A percentile compares a stretch with the other conserved stretches of the same genome.
These are phyloP conservation scores for Brachyopa scutellaris DNA, from an alignment of 2,888 invertebrate species.

Conservation along the genomic window DNA sequence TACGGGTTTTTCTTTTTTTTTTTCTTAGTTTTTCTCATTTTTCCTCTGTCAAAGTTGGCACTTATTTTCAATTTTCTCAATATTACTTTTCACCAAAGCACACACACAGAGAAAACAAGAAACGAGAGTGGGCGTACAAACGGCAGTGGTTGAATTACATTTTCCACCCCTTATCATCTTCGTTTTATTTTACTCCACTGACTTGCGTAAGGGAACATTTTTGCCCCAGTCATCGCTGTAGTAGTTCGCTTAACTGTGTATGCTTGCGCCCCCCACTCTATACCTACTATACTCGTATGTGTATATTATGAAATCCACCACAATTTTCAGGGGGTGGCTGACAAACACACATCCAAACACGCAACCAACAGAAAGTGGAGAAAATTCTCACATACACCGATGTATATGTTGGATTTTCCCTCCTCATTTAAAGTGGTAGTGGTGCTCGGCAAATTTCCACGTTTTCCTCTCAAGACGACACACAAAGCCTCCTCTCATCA, in stretches of 20 bases:
- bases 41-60: slow-evolving; percentile 54
- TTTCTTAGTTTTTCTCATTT: slow-evolving; percentile 36
- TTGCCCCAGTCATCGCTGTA: slow-evolving; percentile 32
- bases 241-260: slow-evolving; percentile 42
- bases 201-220: slow-evolving; percentile 74
- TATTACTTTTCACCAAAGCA: slow-evolving; percentile 63
- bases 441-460: slow-evolving; percentile 60
- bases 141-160: slow-evolving; percentile 68
- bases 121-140: slow-evolving; percentile 66
- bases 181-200: slow-evolving; percentile 64
- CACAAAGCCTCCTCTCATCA: neutral
- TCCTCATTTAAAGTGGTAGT: slow-evolving; percentile 25
- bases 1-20: slow-evolving; percentile 39
- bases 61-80: slow-evolving; percentile 61
- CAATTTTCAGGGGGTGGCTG: slow-evolving; percentile 59
- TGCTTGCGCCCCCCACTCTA: slow-evolving; percentile 54
- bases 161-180: slow-evolving; percentile 64
- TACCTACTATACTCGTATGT: too few species aligned
- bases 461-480: slow-evolving; percentile 54
- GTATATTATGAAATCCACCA: slow-evolving; percentile 47
- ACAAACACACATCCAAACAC: slow-evolving; percentile 37
- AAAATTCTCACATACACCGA: slow-evolving; percentile 64
- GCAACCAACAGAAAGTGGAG: slow-evolving; percentile 34
- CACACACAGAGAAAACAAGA: slow-evolving; percentile 48
- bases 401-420: slow-evolving; percentile 62